Base-by-base conservation (phyloP, 2,888 invertebrate genomes). In the Meandrusa payeni region DNA sequence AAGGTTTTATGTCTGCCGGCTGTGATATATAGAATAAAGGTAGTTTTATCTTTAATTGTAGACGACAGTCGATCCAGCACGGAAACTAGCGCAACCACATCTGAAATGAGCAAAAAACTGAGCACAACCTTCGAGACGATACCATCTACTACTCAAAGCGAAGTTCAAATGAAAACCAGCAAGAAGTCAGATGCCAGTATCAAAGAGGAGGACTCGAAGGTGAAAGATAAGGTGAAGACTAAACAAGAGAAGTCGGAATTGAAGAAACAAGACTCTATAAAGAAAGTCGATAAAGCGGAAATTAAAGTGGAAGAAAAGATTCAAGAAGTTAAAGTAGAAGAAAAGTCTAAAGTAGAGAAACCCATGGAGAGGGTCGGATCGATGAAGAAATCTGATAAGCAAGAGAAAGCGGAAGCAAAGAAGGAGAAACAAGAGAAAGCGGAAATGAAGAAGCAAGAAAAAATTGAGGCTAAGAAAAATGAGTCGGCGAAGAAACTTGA, bases 111-210 rank as follows among this genome's bases (percentile, higher is more conserved):
- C 5, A 72, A 69, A 33, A 76, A 76, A 42, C 52, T 56, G 3
- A 46, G 43, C 17, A 34, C 51, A 1, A 57, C 54, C 2, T 66
- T 55, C 22, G 70, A 69, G 36, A 59, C 59, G 26, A 52, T 15
- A 34, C 54, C 44, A 23, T 43, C 38, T 1, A 20, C 31, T 2
- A 54, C 3, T 7, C 49, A 58, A 0, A 48, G 46, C 10, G 75
- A 73, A 23, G 46, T 59, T 3, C 73, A 69, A 31, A 64, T 64
- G 0, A 86, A 83, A 51, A 49, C 71, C 1, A 63, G 83, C 15
- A 85, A 85, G 57, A 86, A 83, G 47, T 81, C 85, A 0, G 86
- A 87, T 55, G 73, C 85, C 1, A 80, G 81, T 40, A 59, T 81
- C 24, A 85, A 83, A 57, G 86, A 86, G 2, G 86, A 87, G 46